Base-by-base conservation (phyloP, 2,113 vertebrate species). In the Edolisoma coerulescens region DNA sequence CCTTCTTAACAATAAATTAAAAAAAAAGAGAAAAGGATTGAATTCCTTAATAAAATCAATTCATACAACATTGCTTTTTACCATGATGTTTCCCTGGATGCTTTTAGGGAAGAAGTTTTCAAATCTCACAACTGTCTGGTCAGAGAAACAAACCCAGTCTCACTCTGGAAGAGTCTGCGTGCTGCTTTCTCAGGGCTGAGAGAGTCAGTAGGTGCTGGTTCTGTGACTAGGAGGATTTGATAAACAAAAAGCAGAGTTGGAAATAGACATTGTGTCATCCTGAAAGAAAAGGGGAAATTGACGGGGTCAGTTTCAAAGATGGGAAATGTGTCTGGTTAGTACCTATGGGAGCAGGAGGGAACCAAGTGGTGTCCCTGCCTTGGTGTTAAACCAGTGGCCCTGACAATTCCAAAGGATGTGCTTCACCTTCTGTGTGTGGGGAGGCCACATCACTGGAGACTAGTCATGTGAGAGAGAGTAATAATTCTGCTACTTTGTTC, bases 401-500 rank as follows among this genome's bases (percentile, higher is more conserved):
- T n/a, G 21, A 26, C 49, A 42, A 9, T 49, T 11, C 5, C 71
- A 44, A 47, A 53, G 57, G 52, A 18, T 26, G 16, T 35, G 33
- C 0, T 2, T 70, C 77, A 37, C 20, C 21, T 71, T 61, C 28
- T 8, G 3, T 53, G 22, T 0, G 1, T 6, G 18, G 26, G 61
- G 35, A 33, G 45, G 42, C 57, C 32, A 24, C 14, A 20, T 7
- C 49, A 41, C 24, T 59, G 65, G 33, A 76, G 37, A 45, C n/a
- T 6, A 5, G 35, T 47, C 70, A 26, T 17, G 50, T 22, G 35
- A 28, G 32, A 77, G 59, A 44, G n/a, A 82, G 45, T 9, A 53
- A 8, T 52, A 85, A 13, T 65, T 77, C 42, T 45, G 26, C 37
- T 70, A 4, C 68, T 88, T 80, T 13, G 5, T 61, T 84, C 39